phyloP scores from a whole-genome alignment of 2,113 vertebrate species.

The Ciconia boyciana region DNA sequence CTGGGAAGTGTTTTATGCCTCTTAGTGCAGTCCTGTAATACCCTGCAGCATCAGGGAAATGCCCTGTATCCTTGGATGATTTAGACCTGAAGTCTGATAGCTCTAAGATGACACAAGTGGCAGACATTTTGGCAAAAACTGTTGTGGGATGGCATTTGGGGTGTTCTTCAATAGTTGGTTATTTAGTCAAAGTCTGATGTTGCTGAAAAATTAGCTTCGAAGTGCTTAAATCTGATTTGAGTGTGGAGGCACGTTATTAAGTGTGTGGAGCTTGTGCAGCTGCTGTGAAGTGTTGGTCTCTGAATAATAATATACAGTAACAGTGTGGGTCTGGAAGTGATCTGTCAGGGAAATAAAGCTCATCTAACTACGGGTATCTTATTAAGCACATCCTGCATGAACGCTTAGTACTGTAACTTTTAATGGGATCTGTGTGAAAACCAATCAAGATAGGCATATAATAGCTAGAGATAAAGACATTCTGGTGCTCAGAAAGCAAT shows the following conservation, averaged over 20 bases:
- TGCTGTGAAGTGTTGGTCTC: neutral
- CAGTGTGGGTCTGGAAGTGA: neutral
- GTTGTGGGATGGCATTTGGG: neutral
- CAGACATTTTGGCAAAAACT: neutral
- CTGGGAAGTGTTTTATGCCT: neutral
- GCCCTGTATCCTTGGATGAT: neutral
- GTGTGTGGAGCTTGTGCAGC: neutral
- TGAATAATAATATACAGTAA: neutral
- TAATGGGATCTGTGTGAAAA: slow-evolving; percentile 24
- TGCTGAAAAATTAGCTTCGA: neutral
- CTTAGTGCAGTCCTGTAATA: neutral
- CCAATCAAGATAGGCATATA: neutral
- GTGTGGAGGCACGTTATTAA: neutral
- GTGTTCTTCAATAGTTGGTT: neutral
- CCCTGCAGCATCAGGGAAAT: neutral
- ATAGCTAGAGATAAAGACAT: neutral
- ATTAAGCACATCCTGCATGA: neutral
- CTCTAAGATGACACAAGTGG: neutral
- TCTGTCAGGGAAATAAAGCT: slow-evolving; percentile 6
- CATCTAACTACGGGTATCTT: neutral
- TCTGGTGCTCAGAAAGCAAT: neutral
- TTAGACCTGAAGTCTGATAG: neutral
- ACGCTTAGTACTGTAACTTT: slow-evolving; percentile 4
- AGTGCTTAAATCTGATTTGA: neutral
- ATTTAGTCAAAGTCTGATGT: neutral